A percentile compares a stretch with the other conserved stretches of the same genome.
Conservation (phyloP, 2,888 invertebrate genomes). For the Mesorhabditis sp. region DNA sequence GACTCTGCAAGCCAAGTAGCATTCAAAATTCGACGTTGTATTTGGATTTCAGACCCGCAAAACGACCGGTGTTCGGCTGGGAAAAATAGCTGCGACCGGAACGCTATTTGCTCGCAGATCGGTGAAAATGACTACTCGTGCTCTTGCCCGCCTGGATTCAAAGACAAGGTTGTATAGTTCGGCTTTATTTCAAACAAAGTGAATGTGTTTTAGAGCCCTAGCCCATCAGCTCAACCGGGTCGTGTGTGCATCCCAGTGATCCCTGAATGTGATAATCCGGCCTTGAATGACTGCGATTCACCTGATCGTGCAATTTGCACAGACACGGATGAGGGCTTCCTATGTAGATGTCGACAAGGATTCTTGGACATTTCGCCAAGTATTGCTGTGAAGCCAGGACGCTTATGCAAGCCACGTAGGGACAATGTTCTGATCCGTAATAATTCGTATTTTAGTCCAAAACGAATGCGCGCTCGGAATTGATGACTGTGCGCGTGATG, state of each 20-base stretch:
- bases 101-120: constrained; percentile 52
- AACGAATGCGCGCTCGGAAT: constrained; percentile 49
- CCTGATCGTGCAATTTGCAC: constrained; percentile 52
- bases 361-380: constrained; percentile 57
- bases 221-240: constrained; percentile 29
- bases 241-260: constrained; percentile 43
- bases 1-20: constrained; percentile 45
- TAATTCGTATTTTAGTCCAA: constrained; percentile 33
- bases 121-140: constrained; percentile 53
- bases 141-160: constrained; percentile 47
- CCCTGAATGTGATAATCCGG: constrained; percentile 52
- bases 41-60: constrained; percentile 27
- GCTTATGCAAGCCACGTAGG: constrained; percentile 54
- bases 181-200: not conserved
- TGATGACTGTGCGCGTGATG: constrained; percentile 49
- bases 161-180: constrained; percentile 14
- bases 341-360: constrained; percentile 41
- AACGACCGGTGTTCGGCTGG: constrained; percentile 52
- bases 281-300: constrained; percentile 51
- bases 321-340: constrained; percentile 54
- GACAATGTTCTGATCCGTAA: no score
- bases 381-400: constrained; percentile 46
- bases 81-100: constrained; percentile 55
- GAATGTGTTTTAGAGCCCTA: constrained; percentile 18
- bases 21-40: not conserved